These are phyloP conservation scores for Drosophila quadrilineata DNA, from an alignment of 1,140 invertebrate species.

Conservation along the genomic window DNA sequence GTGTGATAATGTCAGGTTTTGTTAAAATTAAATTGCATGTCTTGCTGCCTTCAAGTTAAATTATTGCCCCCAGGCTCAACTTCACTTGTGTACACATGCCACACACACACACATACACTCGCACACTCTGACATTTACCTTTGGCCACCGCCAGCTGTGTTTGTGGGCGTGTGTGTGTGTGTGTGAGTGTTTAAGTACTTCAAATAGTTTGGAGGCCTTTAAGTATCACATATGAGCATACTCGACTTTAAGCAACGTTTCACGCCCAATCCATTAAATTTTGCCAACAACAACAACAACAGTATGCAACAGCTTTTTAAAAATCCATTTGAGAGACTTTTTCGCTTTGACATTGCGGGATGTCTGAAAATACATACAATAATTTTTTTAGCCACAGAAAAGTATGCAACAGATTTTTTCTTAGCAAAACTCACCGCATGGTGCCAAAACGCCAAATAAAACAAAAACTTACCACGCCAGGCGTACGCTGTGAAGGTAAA, in stretches of 20 bases:
- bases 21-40: slow-evolving; percentile 80
- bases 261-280: slow-evolving; percentile 25
- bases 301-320: slow-evolving; percentile 39
- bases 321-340: slow-evolving; percentile 25
- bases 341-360: slow-evolving; percentile 33
- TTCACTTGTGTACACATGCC: neutral
- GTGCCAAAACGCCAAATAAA: slow-evolving; percentile 32
- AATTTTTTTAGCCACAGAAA: slow-evolving; percentile 54
- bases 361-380: slow-evolving; percentile 27
- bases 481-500: slow-evolving; percentile 9
- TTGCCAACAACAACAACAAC: no score
- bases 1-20: slow-evolving; percentile 79
- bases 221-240: neutral
- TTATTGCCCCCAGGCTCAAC: slow-evolving; percentile 63
- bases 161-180: no score
- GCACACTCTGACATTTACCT: no score
- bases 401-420: slow-evolving; percentile 76
- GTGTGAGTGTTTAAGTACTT: neutral
- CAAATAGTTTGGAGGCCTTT: neutral
- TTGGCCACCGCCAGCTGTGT: no score
- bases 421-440: slow-evolving; percentile 47
- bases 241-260: neutral
- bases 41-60: slow-evolving; percentile 75
- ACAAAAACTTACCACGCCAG: neutral
- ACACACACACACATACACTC: neutral